Evolutionary conservation across 2,113 vertebrate species (phyloP).

Genomic region (Sapajus apella): DNA sequence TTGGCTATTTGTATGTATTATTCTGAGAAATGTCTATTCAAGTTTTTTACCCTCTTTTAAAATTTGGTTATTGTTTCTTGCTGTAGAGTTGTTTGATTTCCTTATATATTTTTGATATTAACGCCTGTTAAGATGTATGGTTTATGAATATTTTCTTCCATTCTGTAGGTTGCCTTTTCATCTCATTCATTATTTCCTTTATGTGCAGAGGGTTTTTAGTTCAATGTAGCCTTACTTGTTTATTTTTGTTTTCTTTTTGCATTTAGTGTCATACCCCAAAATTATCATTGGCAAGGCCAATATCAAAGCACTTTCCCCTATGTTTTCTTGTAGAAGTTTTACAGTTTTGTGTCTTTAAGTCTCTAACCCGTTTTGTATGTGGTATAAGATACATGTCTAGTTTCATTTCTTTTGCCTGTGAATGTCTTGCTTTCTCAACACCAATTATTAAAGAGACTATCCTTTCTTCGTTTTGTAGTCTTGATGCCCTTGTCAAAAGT

Average conservation of each 20-base stretch:
- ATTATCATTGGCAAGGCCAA: not conserved
- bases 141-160: not conserved
- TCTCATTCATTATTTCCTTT: not conserved
- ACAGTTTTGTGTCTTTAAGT: not conserved
- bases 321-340: not conserved
- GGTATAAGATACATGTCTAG: not conserved
- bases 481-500: not conserved
- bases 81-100: not conserved
- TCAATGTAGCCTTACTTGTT: not conserved
- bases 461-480: not conserved
- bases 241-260: not conserved
- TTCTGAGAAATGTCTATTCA: not conserved
- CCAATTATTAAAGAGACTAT: not conserved
- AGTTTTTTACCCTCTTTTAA: not conserved
- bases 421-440: not conserved
- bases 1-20: not conserved
- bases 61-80: not conserved
- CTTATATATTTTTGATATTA: not conserved
- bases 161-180: not conserved
- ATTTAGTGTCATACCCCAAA: not conserved
- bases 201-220: not conserved
- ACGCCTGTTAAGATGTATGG: not conserved
- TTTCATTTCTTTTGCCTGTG: not conserved
- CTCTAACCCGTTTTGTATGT: not conserved
- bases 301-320: not conserved